A percentile compares a stretch with the other conserved stretches of the same genome.
phyloP scores from a whole-genome alignment of 2,888 invertebrate species.

The Laspeyria flexula region DNA sequence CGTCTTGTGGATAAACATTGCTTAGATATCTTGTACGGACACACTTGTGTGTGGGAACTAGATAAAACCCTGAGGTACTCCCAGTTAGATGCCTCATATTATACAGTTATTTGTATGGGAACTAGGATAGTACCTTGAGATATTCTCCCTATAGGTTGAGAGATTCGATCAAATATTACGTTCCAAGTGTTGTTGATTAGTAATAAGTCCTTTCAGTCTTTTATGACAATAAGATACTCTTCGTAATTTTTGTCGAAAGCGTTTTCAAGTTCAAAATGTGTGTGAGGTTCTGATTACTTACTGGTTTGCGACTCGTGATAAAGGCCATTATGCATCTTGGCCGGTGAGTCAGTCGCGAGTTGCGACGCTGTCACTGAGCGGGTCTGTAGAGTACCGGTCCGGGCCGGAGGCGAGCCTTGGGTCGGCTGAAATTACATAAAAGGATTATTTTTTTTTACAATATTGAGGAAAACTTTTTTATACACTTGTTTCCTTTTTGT shows the following conservation, averaged over 20 bases:
- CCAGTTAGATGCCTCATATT: too few relatives aligned
- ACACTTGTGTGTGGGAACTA: too few relatives aligned
- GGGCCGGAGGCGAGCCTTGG: constrained; percentile 85
- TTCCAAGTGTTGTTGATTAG: too few relatives aligned
- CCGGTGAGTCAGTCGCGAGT: constrained; percentile 95
- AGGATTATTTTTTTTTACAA: too few relatives aligned
- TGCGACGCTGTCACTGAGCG: constrained; percentile 96
- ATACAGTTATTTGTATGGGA: too few relatives aligned
- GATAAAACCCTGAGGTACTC: too few relatives aligned
- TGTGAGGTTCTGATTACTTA: constrained; percentile 68
- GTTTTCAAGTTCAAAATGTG: background rate
- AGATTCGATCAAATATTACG: too few relatives aligned
- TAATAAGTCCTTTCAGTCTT: too few relatives aligned
- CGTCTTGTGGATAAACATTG: constrained; percentile 69
- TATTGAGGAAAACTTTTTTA: too few relatives aligned
- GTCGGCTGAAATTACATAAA: constrained; percentile 52
- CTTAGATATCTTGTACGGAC: background rate
- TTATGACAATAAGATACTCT: background rate
- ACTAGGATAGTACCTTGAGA: background rate
- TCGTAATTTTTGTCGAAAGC: background rate
- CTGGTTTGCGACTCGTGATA: constrained; percentile 89
- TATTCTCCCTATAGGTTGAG: too few relatives aligned
- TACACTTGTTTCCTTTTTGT: too few relatives aligned
- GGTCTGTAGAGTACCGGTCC: constrained; percentile 95
- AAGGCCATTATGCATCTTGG: constrained; percentile 92